Conservation (phyloP, 2,888 invertebrate species). For the Pinctada fucata region DNA sequence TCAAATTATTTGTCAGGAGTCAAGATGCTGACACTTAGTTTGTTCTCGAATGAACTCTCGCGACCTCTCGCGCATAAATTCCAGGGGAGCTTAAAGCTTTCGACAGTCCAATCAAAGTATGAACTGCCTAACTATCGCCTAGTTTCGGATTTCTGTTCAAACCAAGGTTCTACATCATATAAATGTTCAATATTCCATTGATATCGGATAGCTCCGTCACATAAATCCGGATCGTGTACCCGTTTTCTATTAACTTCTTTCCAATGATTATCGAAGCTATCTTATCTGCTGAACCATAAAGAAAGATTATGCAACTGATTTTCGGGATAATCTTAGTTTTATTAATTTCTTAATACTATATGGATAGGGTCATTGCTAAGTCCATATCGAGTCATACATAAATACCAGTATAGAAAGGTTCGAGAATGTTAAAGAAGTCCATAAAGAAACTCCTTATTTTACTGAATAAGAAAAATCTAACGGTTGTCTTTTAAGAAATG, state of each 20-base stretch:
- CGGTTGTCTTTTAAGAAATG: no score
- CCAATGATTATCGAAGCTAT: not conserved
- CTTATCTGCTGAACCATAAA: not conserved
- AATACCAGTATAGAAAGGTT: no score
- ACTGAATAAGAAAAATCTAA: no score
- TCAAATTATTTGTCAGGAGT: not conserved
- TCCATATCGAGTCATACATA: no score
- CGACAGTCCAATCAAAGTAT: no score
- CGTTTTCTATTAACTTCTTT: not conserved
- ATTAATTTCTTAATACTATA: no score
- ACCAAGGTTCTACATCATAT: no score
- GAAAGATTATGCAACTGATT: not conserved
- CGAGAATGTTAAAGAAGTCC: no score
- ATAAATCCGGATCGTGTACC: not conserved
- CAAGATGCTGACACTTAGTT: not conserved
- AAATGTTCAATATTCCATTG: not conserved
- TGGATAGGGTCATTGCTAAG: no score
- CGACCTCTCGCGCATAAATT: not conserved
- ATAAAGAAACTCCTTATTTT: no score
- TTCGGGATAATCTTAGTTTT: not conserved
- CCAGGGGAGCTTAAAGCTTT: not conserved
- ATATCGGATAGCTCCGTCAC: not conserved
- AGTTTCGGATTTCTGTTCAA: no score
- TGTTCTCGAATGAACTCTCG: not conserved
- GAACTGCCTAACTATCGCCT: no score